Evolutionary conservation across 1,140 invertebrate genomes (phyloP), one percentile per base, ranked within the genome.

Genomic region (Sminthurinus signatus): DNA sequence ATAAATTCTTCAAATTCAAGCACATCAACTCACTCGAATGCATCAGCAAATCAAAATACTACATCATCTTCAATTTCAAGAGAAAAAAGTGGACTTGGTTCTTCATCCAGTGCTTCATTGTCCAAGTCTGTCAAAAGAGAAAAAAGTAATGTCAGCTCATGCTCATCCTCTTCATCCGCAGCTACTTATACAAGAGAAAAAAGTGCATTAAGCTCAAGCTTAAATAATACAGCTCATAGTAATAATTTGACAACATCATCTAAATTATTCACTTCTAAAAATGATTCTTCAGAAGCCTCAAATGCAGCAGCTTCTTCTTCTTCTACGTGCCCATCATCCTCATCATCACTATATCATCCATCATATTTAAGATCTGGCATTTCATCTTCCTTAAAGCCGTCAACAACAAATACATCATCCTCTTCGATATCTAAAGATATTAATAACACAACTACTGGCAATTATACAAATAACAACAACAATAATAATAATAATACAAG

Each of bases 111-210:
- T 15, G 15, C 32, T 15, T 36, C 32, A 5, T 8, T 5, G 5
- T 27, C 50, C 50, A 52, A 10, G 10, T 14, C 8, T 28, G 27
- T 52, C 15, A 56, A 36, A 56, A 55, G 55, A 14, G 44, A 52
- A 15, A 63, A 59, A 52, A 59, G 54, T 42, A 42, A 55, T 42
- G 44, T 51, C 5, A 46, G 62, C 36, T 63, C 61, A 19, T n/a
- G n/a, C n/a, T n/a, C n/a, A n/a, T n/a, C n/a, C n/a, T n/a, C n/a
- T n/a, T n/a, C n/a, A n/a, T 17, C 52, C 17, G 25, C 43, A 14
- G 31, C 52, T 19, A 44, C 54, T 32, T 32, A 31, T 4, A 28
- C 44, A 1, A 60, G 46, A 32, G 55, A 58, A 52, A 58, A 58
- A 21, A 58, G 43, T 14, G 50, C 17, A 2, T 1, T 25, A 27